Conservation (phyloP, 2,113 vertebrate genomes). For the Etheostoma cragini region DNA sequence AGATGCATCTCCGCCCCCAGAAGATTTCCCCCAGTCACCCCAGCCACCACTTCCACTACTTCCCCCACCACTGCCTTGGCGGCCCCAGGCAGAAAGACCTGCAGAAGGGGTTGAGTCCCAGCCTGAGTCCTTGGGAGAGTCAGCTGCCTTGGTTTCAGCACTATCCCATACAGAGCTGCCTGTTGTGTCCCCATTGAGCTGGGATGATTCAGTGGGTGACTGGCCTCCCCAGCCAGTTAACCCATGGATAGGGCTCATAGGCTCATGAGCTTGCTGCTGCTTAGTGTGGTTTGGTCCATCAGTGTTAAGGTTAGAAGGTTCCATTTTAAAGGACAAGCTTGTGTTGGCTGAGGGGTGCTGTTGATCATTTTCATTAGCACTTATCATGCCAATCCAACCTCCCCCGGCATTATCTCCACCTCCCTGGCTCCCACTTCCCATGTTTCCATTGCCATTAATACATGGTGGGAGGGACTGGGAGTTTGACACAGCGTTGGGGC, state of each 20-base stretch:
- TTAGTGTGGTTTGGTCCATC: constrained; percentile 98
- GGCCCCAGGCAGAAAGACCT: constrained; percentile 89
- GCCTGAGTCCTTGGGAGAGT: constrained; percentile 82
- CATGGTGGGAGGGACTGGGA: constrained; percentile 85
- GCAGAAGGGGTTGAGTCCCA: constrained; percentile 93
- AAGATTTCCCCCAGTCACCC: constrained; percentile 84
- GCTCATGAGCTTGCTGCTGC: constrained; percentile 80
- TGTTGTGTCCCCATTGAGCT: constrained; percentile 81
- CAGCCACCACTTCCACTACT: constrained; percentile 88
- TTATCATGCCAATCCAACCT: constrained; percentile 92
- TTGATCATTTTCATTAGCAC: constrained; percentile 92
- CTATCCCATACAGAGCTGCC: constrained; percentile 92
- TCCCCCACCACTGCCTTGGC: constrained; percentile 84
- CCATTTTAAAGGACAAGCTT: constrained; percentile 96
- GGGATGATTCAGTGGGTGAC: constrained; percentile 89
- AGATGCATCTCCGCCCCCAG: constrained; percentile 85
- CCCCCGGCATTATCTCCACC: constrained; percentile 83
- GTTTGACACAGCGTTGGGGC: constrained; percentile 69
- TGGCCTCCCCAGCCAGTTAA: constrained; percentile 96
- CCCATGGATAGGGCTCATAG: constrained; percentile 91
- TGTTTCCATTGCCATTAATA: constrained; percentile 87
- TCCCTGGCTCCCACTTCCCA: constrained; percentile 88
- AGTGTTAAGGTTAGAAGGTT: constrained; percentile 97
- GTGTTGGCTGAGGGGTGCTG: constrained; percentile 89
- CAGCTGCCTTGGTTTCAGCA: constrained; percentile 85